These are phyloP conservation scores for Elachura formosa DNA, from an alignment of 2,113 vertebrate species.

Conservation along the genomic window DNA sequence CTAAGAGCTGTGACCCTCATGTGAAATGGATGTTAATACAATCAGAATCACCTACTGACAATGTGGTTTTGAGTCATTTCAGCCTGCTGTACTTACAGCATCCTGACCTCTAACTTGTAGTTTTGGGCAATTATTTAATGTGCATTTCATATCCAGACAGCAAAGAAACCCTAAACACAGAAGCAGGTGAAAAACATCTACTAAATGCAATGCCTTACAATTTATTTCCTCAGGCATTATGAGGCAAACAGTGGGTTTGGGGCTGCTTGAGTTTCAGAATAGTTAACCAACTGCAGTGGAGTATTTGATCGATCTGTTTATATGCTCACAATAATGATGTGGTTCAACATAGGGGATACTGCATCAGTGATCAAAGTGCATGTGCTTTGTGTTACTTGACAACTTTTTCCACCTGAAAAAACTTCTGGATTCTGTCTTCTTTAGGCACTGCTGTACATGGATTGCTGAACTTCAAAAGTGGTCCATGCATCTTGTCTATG, in stretches of 20 bases:
- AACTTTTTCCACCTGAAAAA: background rate
- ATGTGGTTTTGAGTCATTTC: background rate
- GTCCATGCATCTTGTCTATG: background rate
- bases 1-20: slow-evolving; percentile 36
- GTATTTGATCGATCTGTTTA: background rate
- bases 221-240: background rate
- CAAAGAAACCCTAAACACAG: background rate
- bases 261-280: background rate
- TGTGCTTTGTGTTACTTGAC: background rate
- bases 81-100: slow-evolving; percentile 4
- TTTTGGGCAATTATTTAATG: slow-evolving; percentile 24
- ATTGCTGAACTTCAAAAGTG: background rate
- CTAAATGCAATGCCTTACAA: background rate
- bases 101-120: background rate
- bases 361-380: background rate
- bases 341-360: background rate
- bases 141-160: background rate
- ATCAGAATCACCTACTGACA: slow-evolving; percentile 29
- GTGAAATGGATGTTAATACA: slow-evolving; percentile 45
- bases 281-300: background rate
- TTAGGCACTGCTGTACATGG: background rate
- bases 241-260: background rate
- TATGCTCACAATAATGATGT: background rate
- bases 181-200: background rate
- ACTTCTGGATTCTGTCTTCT: background rate